Conservation (phyloP, 2,113 vertebrate genomes). For the Festucalex cinctus region DNA sequence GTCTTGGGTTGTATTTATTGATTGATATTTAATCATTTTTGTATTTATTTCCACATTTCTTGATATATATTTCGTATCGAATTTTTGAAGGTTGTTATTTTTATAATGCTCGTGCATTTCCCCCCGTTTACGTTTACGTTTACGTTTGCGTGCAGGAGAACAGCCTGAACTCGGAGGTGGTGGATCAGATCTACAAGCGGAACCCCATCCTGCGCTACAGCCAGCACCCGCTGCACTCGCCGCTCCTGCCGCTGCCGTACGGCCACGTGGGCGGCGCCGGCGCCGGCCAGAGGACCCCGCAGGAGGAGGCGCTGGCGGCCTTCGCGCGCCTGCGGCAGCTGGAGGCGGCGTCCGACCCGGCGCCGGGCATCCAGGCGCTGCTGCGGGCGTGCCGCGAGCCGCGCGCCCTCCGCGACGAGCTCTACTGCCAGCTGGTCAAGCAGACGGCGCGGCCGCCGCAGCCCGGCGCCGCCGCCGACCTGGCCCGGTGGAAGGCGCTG, state of each 20-base stretch:
- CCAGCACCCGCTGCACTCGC: conserved; percentile 87
- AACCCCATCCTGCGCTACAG: conserved; percentile 96
- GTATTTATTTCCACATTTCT: too few species aligned
- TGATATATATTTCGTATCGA: too few species aligned
- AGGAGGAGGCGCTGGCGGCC: conserved; percentile 91
- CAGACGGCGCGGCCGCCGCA: conserved; percentile 85
- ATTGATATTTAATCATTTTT: too few species aligned
- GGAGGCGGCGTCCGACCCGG: conserved; percentile 83
- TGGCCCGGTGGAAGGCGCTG: conserved; percentile 88
- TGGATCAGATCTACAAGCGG: conserved; percentile 94
- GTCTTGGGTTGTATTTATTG: too few species aligned
- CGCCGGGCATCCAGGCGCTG: conserved; percentile 87
- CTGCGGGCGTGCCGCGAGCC: conserved; percentile 91
- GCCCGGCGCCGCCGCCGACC: conserved; percentile 76
- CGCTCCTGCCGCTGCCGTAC: conserved; percentile 90
- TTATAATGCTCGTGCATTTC: too few species aligned
- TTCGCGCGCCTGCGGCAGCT: conserved; percentile 92
- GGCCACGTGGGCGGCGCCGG: too few species aligned
- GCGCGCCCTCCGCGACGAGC: conserved; percentile 85
- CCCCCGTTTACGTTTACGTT: too few species aligned
- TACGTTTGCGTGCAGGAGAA: conserved; percentile 81
- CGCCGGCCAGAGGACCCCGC: conserved; percentile 81
- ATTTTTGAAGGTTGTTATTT: too few species aligned
- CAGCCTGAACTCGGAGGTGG: conserved; percentile 89
- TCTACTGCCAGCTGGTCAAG: conserved; percentile 96